These are phyloP conservation scores for Oxyura jamaicensis DNA, from an alignment of 2,113 vertebrate species.

Conservation along the genomic window DNA sequence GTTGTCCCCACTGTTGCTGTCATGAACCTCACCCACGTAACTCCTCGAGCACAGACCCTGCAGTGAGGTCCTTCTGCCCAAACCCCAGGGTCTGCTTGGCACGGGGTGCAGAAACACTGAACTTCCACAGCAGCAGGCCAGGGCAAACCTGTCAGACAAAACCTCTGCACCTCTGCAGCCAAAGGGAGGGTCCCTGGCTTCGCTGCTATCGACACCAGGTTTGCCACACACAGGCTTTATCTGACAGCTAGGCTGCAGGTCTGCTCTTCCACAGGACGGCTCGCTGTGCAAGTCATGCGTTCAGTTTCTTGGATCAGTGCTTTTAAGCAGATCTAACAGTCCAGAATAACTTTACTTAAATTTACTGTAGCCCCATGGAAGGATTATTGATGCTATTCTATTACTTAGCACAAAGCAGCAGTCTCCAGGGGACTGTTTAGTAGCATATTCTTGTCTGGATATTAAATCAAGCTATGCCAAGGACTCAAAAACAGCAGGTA, in stretches of 20 bases:
- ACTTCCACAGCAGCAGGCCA: neutral
- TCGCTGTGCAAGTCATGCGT: neutral
- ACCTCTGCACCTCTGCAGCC: neutral
- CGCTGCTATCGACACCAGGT: neutral
- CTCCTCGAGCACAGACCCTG: neutral
- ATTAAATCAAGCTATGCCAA: conserved; percentile 33
- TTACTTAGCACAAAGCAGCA: neutral
- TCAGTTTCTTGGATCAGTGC: neutral
- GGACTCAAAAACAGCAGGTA: conserved; percentile 13
- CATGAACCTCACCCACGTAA: neutral
- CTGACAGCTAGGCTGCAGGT: accelerated
- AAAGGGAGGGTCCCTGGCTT: neutral
- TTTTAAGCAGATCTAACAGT: neutral
- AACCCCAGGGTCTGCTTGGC: neutral
- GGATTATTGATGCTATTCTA: conserved; percentile 26
- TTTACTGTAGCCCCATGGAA: conserved; percentile 3
- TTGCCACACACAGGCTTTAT: neutral
- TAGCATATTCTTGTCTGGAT: conserved; percentile 6
- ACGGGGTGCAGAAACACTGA: neutral
- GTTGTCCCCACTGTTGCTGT: neutral
- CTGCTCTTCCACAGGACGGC: neutral
- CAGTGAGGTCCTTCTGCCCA: neutral
- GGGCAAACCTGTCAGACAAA: neutral
- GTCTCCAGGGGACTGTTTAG: neutral
- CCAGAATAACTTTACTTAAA: conserved; percentile 19